These are phyloP conservation scores for Poeciliopsis turneri DNA, from an alignment of 2,797 vertebrate genomes.

Conservation along the genomic window DNA sequence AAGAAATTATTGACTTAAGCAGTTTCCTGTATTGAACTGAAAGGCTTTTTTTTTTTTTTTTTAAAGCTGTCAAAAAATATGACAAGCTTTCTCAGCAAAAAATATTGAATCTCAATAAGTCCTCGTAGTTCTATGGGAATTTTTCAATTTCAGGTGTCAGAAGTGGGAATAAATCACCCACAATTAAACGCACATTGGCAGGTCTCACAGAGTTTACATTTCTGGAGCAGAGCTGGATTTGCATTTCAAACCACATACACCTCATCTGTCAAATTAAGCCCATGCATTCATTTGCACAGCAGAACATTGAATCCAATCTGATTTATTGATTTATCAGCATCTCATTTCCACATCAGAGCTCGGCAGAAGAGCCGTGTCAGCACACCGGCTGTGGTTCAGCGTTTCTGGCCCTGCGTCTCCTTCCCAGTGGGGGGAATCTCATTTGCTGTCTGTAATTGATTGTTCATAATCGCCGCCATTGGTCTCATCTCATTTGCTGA, in stretches of 20 bases:
- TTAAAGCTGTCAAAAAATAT: not conserved
- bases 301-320: conserved; percentile 5
- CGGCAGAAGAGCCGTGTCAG: conserved; percentile 37
- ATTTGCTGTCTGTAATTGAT: conserved; percentile 70
- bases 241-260: not conserved
- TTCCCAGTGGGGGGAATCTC: conserved; percentile 32
- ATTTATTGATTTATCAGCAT: conserved; percentile 16
- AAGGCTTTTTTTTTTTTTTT: no score
- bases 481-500: conserved; percentile 56
- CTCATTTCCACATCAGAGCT: conserved; percentile 15
- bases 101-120: not conserved
- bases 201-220: not conserved
- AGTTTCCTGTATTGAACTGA: no score
- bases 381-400: conserved; percentile 33
- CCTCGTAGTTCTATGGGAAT: not conserved
- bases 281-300: not conserved
- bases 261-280: not conserved
- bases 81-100: not conserved
- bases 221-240: not conserved
- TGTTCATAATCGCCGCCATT: conserved; percentile 49
- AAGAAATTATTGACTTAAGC: no score
- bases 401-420: conserved; percentile 51
- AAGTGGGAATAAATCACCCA: not conserved
- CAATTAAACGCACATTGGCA: not conserved
- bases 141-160: not conserved